Conservation (phyloP, 2,113 vertebrate species). For the Charadrius vociferus region DNA sequence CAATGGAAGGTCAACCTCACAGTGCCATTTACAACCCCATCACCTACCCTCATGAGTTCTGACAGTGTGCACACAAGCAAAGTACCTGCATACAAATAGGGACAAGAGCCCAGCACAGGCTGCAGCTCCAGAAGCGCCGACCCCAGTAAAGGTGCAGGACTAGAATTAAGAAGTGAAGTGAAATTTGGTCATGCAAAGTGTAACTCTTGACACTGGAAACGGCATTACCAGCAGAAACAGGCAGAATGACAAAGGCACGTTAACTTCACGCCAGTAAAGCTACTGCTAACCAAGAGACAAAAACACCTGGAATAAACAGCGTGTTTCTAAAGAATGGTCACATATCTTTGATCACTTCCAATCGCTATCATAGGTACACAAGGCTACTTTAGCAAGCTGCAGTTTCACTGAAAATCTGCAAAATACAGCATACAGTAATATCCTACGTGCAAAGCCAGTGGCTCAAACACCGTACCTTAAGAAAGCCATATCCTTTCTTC, state of each 20-base stretch:
- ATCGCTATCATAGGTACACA: fast-evolving
- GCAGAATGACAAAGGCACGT: fast-evolving
- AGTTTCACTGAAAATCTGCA: neutral
- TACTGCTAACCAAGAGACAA: neutral
- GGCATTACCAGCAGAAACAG: neutral
- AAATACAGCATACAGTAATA: fast-evolving
- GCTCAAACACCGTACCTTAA: neutral
- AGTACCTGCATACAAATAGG: fast-evolving
- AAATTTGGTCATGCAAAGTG: neutral
- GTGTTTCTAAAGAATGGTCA: neutral
- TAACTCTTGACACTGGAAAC: fast-evolving
- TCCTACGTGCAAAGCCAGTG: no score
- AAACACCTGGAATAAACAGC: neutral
- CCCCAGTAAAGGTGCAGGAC: neutral
- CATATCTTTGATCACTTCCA: neutral
- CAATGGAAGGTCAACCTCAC: neutral
- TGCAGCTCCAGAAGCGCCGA: neutral
- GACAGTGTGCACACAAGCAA: neutral
- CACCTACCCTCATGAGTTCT: neutral
- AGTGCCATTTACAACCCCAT: neutral
- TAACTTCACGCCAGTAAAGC: neutral
- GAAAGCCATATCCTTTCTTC: neutral
- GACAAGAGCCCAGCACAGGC: neutral
- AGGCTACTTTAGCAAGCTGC: neutral
- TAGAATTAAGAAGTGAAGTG: neutral